Evolutionary conservation across 2,888 invertebrate species (phyloP), one percentile per base, ranked within the genome.

Genomic region (Zele albiditarsus): DNA sequence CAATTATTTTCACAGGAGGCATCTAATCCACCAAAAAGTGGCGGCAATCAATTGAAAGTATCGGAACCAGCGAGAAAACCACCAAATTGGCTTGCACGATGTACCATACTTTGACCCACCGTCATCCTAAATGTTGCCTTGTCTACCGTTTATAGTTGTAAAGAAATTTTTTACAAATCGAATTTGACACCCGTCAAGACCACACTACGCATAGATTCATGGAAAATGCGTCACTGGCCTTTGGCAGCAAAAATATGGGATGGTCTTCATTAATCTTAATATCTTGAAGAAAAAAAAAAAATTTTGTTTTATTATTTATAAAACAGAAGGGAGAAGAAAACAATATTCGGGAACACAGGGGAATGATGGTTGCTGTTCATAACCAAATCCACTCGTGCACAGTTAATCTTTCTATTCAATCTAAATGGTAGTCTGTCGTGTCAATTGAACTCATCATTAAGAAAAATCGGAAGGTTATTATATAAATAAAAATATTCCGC

Each of bases 21-120:
- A 86, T 96, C 95, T 87, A 96, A 96, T 91, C 96, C 96, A 83
- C 94, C 94, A 71, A 95, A 96, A 89, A 94, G 94, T 79, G 95
- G 96, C 82, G 92, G 91, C 70, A 95, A 95, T 90, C 95, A 95
- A 89, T 90, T 96, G 86, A 94, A 94, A 90, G 92, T 94, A 80
- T 92, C 92, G 86, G 96, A 96, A 89, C 94, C 94, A 86, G 93
- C 93, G 89, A 93, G 93, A 90, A 96, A 95, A 91, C 94, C 95
- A 79, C 92, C 95, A 81, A 95, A 94, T 89, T 96, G 96, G 96
- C 91, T 96, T 87, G 94, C 96, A 72, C 94, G 95, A 90, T 97
- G 96, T 93, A 93, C 93, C 90, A 90, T 96, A 91, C 96, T 96
- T 92, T 96, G 96, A 96, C 96, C 94, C 86, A 83, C 85, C 85